Percentiles rank a stretch among this genome's conserved stretches.
These are phyloP conservation scores for Archivesica marissinica DNA, from an alignment of 1,140 invertebrate species.

Conservation along the genomic window DNA sequence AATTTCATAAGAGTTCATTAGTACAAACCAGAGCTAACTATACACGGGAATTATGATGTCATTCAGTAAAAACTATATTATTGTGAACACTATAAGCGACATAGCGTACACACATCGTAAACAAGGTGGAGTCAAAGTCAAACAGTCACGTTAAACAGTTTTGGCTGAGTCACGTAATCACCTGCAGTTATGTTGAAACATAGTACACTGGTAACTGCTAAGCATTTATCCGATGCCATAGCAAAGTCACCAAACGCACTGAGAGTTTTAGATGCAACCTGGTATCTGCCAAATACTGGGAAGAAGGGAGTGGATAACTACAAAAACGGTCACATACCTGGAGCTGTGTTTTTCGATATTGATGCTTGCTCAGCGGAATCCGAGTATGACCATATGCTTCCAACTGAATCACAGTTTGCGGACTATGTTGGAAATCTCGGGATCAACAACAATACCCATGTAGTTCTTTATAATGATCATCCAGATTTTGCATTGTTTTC, in stretches of 20 bases:
- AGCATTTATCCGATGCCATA: slow-evolving; percentile 10
- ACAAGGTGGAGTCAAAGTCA: slow-evolving; percentile 19
- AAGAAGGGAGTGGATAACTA: slow-evolving; percentile 74
- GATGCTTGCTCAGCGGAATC: slow-evolving; percentile 74
- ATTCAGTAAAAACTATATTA: no score
- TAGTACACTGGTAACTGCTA: slow-evolving; percentile 14
- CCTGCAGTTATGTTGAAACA: slow-evolving; percentile 21
- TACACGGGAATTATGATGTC: no score
- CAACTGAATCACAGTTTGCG: slow-evolving; percentile 75
- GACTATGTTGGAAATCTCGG: slow-evolving; percentile 79
- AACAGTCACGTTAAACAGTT: neutral
- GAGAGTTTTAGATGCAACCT: slow-evolving; percentile 77
- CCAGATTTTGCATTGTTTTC: slow-evolving; percentile 77
- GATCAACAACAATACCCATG: slow-evolving; percentile 79
- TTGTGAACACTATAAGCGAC: no score
- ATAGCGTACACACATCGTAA: neutral
- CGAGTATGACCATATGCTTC: slow-evolving; percentile 75
- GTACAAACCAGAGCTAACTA: no score
- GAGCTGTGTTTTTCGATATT: slow-evolving; percentile 80
- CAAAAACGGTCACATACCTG: slow-evolving; percentile 78
- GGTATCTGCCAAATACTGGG: slow-evolving; percentile 75
- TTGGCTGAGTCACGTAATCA: no score
- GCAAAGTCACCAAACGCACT: slow-evolving; percentile 55
- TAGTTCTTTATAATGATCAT: slow-evolving; percentile 82
- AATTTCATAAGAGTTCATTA: no score